phyloP scores from a whole-genome alignment of 2,797 vertebrate species.

The Gadopsis bispinosus region DNA sequence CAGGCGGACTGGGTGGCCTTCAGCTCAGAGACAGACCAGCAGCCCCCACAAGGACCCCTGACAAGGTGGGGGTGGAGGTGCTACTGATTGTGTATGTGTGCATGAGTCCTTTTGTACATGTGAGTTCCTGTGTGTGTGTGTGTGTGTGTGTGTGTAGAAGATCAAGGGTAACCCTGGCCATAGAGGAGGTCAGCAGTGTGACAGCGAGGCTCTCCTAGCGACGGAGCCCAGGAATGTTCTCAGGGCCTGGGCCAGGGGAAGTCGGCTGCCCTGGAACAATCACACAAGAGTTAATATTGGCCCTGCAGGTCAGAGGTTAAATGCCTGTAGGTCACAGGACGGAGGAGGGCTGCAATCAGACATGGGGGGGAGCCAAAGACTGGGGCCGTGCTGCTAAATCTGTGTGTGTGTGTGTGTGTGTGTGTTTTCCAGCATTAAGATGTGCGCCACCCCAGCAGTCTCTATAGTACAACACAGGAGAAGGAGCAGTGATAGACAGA shows the following conservation, averaged over 20 bases:
- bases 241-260: slow-evolving; percentile 85
- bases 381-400: slow-evolving; percentile 16
- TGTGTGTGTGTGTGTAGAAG: slow-evolving; percentile 68
- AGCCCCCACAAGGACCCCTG: slow-evolving; percentile 53
- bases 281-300: slow-evolving; percentile 89
- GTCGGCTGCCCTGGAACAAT: slow-evolving; percentile 85
- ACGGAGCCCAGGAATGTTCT: slow-evolving; percentile 87
- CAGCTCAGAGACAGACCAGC: slow-evolving; percentile 70
- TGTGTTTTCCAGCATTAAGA: slow-evolving; percentile 27
- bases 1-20: slow-evolving; percentile 77
- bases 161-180: slow-evolving; percentile 87
- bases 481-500: not conserved
- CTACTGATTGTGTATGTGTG: slow-evolving; percentile 30
- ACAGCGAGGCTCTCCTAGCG: slow-evolving; percentile 83
- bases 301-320: slow-evolving; percentile 87
- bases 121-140: slow-evolving; percentile 41
- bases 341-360: slow-evolving; percentile 82
- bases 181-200: slow-evolving; percentile 85
- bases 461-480: slow-evolving; percentile 16
- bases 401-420: slow-evolving; percentile 23
- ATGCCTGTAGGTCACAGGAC: slow-evolving; percentile 85
- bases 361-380: slow-evolving; percentile 37
- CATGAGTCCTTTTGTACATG: slow-evolving; percentile 41
- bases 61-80: slow-evolving; percentile 11
- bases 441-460: slow-evolving; percentile 38